A percentile compares a stretch with the other conserved stretches of the same genome.
Evolutionary conservation across 2,113 vertebrate species (phyloP).

Genomic region (Cervus canadensis): DNA sequence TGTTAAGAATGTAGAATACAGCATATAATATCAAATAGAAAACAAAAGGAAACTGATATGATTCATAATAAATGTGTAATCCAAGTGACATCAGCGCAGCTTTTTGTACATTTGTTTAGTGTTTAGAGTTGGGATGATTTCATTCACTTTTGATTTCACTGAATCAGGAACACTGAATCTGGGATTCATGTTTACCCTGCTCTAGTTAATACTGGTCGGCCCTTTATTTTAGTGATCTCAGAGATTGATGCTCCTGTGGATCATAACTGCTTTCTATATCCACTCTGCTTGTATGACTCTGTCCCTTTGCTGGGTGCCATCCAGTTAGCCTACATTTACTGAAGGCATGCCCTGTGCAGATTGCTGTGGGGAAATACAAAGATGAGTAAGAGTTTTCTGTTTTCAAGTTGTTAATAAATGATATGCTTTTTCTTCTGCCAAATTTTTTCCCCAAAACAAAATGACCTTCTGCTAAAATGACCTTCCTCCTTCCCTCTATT

Average conservation of each 20-base stretch:
- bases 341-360: background rate
- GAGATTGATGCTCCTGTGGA: background rate
- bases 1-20: background rate
- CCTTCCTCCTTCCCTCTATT: background rate
- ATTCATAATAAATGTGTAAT: background rate
- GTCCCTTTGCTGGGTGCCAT: background rate
- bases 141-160: background rate
- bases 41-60: background rate
- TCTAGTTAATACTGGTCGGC: background rate
- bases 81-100: background rate
- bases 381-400: background rate
- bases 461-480: background rate
- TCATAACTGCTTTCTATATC: background rate
- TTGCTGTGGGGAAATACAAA: background rate
- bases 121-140: background rate
- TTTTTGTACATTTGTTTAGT: background rate
- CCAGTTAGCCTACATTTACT: background rate
- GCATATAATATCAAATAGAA: background rate
- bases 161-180: background rate
- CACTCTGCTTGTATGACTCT: background rate
- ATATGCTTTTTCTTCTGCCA: background rate
- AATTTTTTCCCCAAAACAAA: background rate
- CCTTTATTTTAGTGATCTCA: background rate
- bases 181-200: background rate
- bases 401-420: background rate